Percentiles rank a stretch among this genome's conserved stretches.
phyloP scores from a whole-genome alignment of 2,113 vertebrate species.

The Gasterosteus aculeatus region DNA sequence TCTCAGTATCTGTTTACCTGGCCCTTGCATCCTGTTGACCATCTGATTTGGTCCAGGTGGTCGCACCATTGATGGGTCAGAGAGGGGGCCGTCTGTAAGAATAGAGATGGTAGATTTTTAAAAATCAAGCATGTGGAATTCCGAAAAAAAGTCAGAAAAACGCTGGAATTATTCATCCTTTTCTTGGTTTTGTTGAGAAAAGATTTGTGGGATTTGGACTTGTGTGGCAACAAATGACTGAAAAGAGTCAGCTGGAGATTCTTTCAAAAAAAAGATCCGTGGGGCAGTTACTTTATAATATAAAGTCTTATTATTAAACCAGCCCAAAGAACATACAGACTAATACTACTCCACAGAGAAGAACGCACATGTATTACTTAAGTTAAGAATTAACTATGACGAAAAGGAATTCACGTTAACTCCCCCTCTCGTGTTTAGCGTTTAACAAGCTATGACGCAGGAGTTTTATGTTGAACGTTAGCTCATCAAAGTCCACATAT shows the following conservation, averaged over 20 bases:
- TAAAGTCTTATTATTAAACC: no score
- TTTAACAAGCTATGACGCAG: not conserved
- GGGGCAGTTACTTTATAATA: no score
- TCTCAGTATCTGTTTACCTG: constrained; percentile 78
- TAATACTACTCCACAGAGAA: not conserved
- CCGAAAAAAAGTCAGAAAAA: not conserved
- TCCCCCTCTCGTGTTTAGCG: not conserved
- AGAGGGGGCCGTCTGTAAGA: constrained; percentile 88
- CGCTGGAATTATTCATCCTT: not conserved
- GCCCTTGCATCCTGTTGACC: constrained; percentile 90
- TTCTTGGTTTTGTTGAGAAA: not conserved
- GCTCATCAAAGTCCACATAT: constrained; percentile 10
- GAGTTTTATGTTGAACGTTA: not conserved
- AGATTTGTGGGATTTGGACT: not conserved
- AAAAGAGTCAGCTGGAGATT: not conserved
- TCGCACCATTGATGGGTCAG: constrained; percentile 90
- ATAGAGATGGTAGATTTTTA: not conserved
- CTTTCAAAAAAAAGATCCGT: no score
- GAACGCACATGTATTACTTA: no score
- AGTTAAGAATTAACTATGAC: not conserved
- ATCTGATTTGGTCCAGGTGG: constrained; percentile 91
- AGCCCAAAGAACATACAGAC: not conserved
- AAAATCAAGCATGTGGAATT: not conserved
- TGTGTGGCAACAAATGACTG: not conserved
- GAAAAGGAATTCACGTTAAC: not conserved